Evolutionary conservation across 2,888 invertebrate genomes (phyloP).

Genomic region (Ornithoptera priamus): DNA sequence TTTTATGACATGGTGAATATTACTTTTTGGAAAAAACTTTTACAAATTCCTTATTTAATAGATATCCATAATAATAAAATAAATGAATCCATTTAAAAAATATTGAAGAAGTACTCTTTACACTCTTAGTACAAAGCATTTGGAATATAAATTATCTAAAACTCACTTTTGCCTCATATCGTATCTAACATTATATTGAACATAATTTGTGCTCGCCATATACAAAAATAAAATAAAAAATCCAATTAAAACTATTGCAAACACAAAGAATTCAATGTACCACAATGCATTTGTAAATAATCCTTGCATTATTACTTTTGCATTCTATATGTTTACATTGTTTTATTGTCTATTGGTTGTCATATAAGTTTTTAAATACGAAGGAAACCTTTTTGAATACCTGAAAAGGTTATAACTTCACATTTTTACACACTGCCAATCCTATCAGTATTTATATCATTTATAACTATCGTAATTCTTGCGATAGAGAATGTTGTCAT

Average conservation of each 20-base stretch:
- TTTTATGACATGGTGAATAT: too few species aligned
- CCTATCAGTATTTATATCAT: background rate
- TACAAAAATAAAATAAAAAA: conserved; percentile 64
- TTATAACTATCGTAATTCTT: background rate
- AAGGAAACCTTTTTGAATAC: background rate
- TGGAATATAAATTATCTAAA: background rate
- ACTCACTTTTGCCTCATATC: conserved; percentile 62
- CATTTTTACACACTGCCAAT: background rate
- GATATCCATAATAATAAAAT: too few species aligned
- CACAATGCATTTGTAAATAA: conserved; percentile 58
- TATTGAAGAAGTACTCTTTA: too few species aligned
- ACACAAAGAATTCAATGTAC: conserved; percentile 67
- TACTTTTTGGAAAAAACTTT: background rate
- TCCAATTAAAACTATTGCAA: conserved; percentile 46
- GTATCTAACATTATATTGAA: conserved; percentile 47
- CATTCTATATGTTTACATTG: conserved; percentile 20
- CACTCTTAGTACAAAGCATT: background rate
- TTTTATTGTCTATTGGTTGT: conserved; percentile 14
- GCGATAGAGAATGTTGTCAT: background rate
- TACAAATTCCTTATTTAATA: background rate
- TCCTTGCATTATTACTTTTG: conserved; percentile 43
- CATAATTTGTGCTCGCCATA: conserved; percentile 52
- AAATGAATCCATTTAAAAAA: too few species aligned
- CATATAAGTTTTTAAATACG: conserved; percentile 8
- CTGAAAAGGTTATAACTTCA: background rate